Evolutionary conservation across 2,888 invertebrate species (phyloP).

Genomic region (Marasmarcha lunaedactyla): DNA sequence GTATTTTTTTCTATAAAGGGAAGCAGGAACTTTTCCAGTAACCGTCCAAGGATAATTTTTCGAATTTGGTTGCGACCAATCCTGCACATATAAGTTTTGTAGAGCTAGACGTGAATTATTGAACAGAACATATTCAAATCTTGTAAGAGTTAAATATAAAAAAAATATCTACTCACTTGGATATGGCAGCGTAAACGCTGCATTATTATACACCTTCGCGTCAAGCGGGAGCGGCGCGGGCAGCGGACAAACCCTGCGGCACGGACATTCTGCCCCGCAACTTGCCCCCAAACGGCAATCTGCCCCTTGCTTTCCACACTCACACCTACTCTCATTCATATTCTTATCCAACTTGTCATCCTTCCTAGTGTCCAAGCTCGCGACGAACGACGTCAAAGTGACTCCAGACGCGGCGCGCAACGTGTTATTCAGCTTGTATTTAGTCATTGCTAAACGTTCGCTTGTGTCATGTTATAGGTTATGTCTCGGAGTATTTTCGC

Average conservation of each 20-base stretch:
- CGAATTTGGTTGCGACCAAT: no score
- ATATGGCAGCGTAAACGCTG: constrained; percentile 35
- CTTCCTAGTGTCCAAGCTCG: constrained; percentile 29
- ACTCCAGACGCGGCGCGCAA: constrained; percentile 47
- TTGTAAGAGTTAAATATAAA: no score
- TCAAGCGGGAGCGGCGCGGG: constrained; percentile 27
- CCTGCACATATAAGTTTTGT: no score
- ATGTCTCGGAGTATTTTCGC: no score
- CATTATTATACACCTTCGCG: constrained; percentile 41
- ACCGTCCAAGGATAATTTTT: no score
- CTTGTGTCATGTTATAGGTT: background rate
- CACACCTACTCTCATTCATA: constrained; percentile 26
- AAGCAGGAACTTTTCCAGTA: no score
- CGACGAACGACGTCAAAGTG: constrained; percentile 57
- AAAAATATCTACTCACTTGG: background rate
- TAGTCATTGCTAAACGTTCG: constrained; percentile 47
- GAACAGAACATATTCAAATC: no score
- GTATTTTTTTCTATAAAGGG: no score
- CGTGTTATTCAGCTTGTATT: constrained; percentile 65
- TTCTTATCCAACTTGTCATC: constrained; percentile 22
- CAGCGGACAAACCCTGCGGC: no score
- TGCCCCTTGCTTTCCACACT: constrained; percentile 25
- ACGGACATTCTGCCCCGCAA: constrained; percentile 61
- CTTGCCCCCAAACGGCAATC: constrained; percentile 43
- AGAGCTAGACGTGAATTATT: no score